A percentile compares a stretch with the other conserved stretches of the same genome.
Conservation (phyloP, 2,797 vertebrate genomes). For the Gymnoscopelus braueri region DNA sequence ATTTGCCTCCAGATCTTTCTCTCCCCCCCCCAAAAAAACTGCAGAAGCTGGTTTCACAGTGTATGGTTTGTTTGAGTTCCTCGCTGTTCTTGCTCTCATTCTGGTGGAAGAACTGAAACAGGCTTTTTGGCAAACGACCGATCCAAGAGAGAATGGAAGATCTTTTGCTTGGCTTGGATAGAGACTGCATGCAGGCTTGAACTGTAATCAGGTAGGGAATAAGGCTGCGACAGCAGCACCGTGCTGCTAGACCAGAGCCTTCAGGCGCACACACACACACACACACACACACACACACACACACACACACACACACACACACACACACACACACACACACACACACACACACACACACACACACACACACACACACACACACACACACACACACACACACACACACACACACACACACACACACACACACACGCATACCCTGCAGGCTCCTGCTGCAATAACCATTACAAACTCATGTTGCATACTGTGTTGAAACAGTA, state of each 20-base stretch:
- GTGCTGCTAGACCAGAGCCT: not conserved
- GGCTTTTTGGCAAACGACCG: slow-evolving; percentile 16
- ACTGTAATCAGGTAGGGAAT: slow-evolving; percentile 44
- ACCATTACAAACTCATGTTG: slow-evolving; percentile 30
- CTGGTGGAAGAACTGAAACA: slow-evolving; percentile 37
- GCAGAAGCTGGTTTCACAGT: not conserved
- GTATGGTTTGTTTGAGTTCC: slow-evolving; percentile 33
- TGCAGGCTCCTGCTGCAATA: slow-evolving; percentile 19
- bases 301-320: too few relatives aligned
- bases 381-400: too few relatives aligned
- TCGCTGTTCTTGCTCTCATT: slow-evolving; percentile 14
- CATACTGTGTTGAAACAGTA: slow-evolving; percentile 46
- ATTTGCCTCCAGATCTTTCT: slow-evolving; percentile 23
- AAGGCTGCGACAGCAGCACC: not conserved
- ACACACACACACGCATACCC: not conserved
- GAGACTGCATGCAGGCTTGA: slow-evolving; percentile 14
- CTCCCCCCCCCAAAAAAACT: not conserved
- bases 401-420: too few relatives aligned
- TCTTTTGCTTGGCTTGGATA: slow-evolving; percentile 30
- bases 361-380: not conserved
- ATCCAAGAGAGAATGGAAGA: slow-evolving; percentile 14
- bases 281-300: too few relatives aligned
- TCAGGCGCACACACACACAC: not conserved
- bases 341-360: not conserved
- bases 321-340: not conserved